Conservation (phyloP, 2,888 invertebrate species). For the Orchesella flavescens region DNA sequence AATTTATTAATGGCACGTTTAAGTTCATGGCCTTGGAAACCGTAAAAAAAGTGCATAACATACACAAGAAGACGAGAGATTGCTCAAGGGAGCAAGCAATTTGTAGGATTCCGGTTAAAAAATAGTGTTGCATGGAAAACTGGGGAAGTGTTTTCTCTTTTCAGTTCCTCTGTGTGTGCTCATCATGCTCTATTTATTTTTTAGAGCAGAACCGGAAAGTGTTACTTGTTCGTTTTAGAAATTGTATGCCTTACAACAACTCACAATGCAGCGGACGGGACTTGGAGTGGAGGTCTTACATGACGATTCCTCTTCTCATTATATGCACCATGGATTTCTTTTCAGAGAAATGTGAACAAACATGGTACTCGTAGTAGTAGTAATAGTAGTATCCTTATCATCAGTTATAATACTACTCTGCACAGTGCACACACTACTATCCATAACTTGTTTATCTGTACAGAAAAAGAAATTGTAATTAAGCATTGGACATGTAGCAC, state of each 20-base stretch:
- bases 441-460: not conserved
- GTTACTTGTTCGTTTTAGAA: not conserved
- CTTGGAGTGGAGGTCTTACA: too few species aligned
- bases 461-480: not conserved
- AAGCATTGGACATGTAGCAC: not conserved
- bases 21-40: too few species aligned
- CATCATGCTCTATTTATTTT: slow-evolving; percentile 49
- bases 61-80: not conserved
- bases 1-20: too few species aligned
- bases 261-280: too few species aligned
- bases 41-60: too few species aligned
- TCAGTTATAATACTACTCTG: too few species aligned
- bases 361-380: too few species aligned
- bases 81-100: slow-evolving; percentile 44
- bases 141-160: too few species aligned
- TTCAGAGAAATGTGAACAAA: too few species aligned
- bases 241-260: not conserved
- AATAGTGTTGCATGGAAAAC: not conserved
- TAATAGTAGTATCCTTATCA: too few species aligned
- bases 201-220: slow-evolving; percentile 52
- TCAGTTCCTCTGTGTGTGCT: not conserved
- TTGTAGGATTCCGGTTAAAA: slow-evolving; percentile 38
- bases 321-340: too few species aligned
- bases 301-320: too few species aligned
- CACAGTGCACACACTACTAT: not conserved